Evolutionary conservation across 2,113 vertebrate genomes (phyloP).

Genomic region (Noturus placidus): DNA sequence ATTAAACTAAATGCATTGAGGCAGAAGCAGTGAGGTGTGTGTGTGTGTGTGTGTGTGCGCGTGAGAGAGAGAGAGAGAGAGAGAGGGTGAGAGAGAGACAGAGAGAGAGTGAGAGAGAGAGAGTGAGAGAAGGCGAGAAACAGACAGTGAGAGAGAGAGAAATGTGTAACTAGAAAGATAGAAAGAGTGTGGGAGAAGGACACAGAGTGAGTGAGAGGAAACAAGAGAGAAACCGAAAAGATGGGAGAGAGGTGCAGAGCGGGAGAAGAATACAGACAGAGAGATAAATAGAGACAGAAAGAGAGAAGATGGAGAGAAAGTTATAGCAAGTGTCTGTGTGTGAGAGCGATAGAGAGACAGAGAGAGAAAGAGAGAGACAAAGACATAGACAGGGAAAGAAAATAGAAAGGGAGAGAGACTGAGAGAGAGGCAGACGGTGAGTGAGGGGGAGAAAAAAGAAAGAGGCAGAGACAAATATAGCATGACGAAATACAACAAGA

Average conservation of each 20-base stretch:
- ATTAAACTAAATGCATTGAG: slow-evolving; percentile 41
- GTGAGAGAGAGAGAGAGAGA: neutral
- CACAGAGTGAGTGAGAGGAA: neutral
- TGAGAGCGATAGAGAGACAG: neutral
- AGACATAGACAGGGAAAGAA: neutral
- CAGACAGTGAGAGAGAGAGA: neutral
- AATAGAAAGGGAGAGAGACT: slow-evolving; percentile 1
- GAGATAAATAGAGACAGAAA: neutral
- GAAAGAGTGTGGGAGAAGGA: neutral
- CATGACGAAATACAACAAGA: neutral
- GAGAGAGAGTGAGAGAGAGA: neutral
- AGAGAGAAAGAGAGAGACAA: neutral
- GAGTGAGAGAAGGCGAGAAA: neutral
- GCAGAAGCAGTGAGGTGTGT: neutral
- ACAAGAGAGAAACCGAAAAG: neutral
- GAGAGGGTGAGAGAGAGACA: neutral
- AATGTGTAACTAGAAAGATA: neutral
- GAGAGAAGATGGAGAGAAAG: neutral
- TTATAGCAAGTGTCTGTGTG: neutral
- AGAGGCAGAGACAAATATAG: neutral
- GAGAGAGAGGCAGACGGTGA: neutral
- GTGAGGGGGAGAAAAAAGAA: neutral
- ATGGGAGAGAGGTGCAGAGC: neutral
- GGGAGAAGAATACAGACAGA: neutral
- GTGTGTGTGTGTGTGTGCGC: neutral